Base-by-base conservation (phyloP, 2,797 vertebrate genomes). In the Vultur gryphus region DNA sequence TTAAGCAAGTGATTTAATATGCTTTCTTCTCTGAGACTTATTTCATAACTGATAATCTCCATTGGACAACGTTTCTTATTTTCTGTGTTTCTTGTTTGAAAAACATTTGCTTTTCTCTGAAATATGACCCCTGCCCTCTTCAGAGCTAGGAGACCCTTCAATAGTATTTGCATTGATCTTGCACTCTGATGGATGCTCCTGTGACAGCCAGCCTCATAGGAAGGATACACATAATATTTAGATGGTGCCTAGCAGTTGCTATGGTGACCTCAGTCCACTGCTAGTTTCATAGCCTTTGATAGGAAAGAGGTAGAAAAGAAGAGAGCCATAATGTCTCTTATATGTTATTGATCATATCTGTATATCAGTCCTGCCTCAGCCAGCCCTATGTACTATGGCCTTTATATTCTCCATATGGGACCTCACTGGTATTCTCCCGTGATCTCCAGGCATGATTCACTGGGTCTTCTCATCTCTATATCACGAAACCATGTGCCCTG, bases 181-280 rank as follows among this genome's bases (percentile, higher is more conserved):
- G 11, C 9, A 13, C 37, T 72, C 61, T 90, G 87, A 76, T 46
- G 82, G 84, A 89, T 95, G 72, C 23, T 89, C 28, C 82, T 62
- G 37, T 76, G 84, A 44, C 69, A 88, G 54, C n/a, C 69, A 86
- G 54, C 18, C 69, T 88, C 39, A 5, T 35, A 78, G 69, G 44
- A 86, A 92, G 33, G 71, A 61, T 62, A 28, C 37, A 54, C 33
- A 67, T 23, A 66, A 69, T 6, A 4, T 88, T 93, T 41, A 75
- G 78, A 86, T 39, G 87, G 69, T 94, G 79, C 24, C 82, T 62
- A n/a, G n/a, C 43, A 33, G 94, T 97, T 97, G 95, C 95, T 82
- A 95, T 95, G 96, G 96, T 96, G 96, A 95, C 95, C 91, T 91
- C 82, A 78, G 85, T 91, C 92, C 87, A 71, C 51, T 57, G 65